Conservation (phyloP, 2,113 vertebrate species). For the Cyanoderma ruficeps region DNA sequence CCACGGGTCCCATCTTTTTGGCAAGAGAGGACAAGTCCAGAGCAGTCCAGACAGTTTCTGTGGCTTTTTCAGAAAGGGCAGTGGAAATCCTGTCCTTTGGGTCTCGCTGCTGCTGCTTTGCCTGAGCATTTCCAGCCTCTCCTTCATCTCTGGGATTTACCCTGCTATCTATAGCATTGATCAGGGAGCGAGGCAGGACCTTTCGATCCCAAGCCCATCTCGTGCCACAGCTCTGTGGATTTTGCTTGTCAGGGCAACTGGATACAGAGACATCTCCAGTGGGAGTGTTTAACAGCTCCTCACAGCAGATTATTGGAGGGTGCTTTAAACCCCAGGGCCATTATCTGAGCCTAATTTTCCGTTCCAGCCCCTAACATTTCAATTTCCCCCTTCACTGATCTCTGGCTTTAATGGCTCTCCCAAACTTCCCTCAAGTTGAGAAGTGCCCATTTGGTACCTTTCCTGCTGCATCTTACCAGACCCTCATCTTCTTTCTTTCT, state of each 20-base stretch:
- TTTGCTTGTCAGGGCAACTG: background rate
- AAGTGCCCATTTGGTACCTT: background rate
- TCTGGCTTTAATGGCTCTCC: background rate
- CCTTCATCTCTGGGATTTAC: background rate
- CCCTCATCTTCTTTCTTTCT: background rate
- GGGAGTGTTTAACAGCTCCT: background rate
- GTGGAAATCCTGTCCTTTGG: background rate
- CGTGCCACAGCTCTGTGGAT: fast-evolving
- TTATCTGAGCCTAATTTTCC: background rate
- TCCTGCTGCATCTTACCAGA: background rate
- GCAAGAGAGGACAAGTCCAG: background rate
- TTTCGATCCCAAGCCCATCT: background rate
- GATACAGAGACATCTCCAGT: background rate
- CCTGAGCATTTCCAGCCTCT: background rate
- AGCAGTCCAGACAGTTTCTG: background rate
- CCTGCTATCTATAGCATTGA: background rate
- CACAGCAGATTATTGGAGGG: background rate
- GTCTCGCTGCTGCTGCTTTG: background rate
- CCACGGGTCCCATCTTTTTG: fast-evolving
- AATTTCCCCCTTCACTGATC: conserved; percentile 10
- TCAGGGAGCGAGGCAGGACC: fast-evolving
- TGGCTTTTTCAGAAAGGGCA: background rate
- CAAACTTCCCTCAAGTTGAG: background rate
- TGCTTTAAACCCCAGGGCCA: background rate
- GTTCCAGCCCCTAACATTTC: background rate